Evolutionary conservation across 2,888 invertebrate genomes (phyloP), one percentile per base, ranked within the genome.

Genomic region (Chymomyza fuscimana): DNA sequence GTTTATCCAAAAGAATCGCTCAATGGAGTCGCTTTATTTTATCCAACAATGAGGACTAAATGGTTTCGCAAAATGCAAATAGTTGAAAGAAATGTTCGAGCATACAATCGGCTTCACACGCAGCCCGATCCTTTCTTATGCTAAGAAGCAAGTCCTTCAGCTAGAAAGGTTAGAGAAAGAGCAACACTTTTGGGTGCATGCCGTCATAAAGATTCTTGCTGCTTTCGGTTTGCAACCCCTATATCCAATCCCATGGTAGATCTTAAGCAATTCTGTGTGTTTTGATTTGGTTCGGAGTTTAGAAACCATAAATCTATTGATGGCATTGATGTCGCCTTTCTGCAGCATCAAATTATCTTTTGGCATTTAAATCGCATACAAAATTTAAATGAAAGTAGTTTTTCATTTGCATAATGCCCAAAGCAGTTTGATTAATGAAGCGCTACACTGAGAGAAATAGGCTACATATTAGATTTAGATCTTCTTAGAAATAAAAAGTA

Each of bases 251-350:
- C 59, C 58, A 60, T 59, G 25, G 56, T 65, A 29, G 58, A 29
- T 32, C 32, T 46, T 15, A 12, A 65, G 65, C 69, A 64, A 69
- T 67, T 72, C 29, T 79, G 77, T 73, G 85, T 85, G 88, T 85
- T 85, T 85, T 85, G 86, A 88, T 88, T 84, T 76, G 72, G 75
- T 76, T 77, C 74, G 62, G 74, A 89, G 86, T 88, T 88, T 87
- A 82, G 86, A 89, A 89, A 89, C 89, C 85, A 84, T 85, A 89
- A 89, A 89, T 89, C 89, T 84, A 88, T 88, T 87, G 82, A 82
- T 82, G 86, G 63, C 83, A 79, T 87, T 88, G 79, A 86, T 80
- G 87, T 67, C 79, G 77, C 81, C 86, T 87, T 86, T 86, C 89
- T 80, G 63, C 88, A 82, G 85, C 80, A 72, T 74, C 87, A 84